Base-by-base conservation (phyloP, 2,797 vertebrate species). In the Chelidonichthys spinosus region DNA sequence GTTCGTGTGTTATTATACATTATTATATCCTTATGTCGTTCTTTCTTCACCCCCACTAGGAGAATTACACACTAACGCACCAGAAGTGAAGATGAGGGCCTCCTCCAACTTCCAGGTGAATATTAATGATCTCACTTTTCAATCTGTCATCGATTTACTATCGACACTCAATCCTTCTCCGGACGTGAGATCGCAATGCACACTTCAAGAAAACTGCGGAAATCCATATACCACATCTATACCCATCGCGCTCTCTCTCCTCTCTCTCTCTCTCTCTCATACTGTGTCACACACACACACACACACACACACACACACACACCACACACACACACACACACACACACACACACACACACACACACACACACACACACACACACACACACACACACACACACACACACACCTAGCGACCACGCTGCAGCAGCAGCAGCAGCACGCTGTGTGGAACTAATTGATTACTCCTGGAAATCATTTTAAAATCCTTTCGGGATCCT, bases 361-460 rank as follows among this genome's bases (percentile, higher is more conserved):
- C 42, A 35, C 53, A 46, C 46, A 43, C 66, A 52, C 60, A 33
- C 60, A 36, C 69, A 42, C 62, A 49, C 65, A 49, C 61, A 32
- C 79, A 63, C 64, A 44, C 76, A 65, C 63, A 54, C 70, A 60
- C 61, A 39, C 43, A 49, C 64, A 56, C 66, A 36, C 42, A 64
- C 67, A 61, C 68, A 32, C 42, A 35, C 56, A 35, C 25, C n/a
- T 55, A 18, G 43, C 11, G 49, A 32, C 15, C 68, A 60, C 32
- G 54, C 75, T 47, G 11, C 60, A 58, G 70, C 63, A 72, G 59
- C 63, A 72, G 59, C 62, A 71, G 76, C 70, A 64, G 49, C 75
- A 81, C 42, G 80, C 79, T 82, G 84, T 69, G 82, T 87, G 81
- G 76, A 88, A 89, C 85, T 82, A 88, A 91, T 85, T 84, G 83